Base-by-base conservation (phyloP, 2,113 vertebrate genomes). In the Eulemur rufifrons region DNA sequence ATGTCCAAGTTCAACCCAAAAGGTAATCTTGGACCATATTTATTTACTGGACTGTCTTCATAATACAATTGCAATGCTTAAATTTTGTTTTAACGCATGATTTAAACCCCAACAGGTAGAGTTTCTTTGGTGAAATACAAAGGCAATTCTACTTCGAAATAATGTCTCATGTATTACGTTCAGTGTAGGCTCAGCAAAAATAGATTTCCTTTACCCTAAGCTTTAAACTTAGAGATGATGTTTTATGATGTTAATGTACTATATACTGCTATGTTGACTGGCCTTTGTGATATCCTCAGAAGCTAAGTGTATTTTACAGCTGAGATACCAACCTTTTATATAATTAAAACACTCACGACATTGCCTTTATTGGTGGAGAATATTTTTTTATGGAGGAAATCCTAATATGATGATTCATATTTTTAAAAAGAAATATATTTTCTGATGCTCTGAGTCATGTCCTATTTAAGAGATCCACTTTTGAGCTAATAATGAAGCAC, bases 371-470 rank as follows among this genome's bases (percentile, higher is more conserved):
- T 77, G 13, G 42, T 85, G 11, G 14, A 56, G 50, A 66, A 87
- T 52, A 54, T 81, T 25, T 63, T 81, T 76, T 82, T 42, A 56
- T 18, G 37, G 73, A 73, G 45, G 37, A 96, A 92, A 96, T 78
- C 10, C 11, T 94, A 85, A 86, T 32, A 39, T 27, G 3, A 66
- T 82, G 45, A 94, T 54, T 92, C 37, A 77, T 77, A 9, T n/a
- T 89, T 92, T 61, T 0, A 87, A 73, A 92, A 81, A 92, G 63
- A 45, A 52, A 71, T 97, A 45, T 59, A 59, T 81, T 90, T 18
- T 37, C 14, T 76, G 71, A 89, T 91, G 25, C 9, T 82, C 59
- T 87, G 77, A 97, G 92, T 97, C 68, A 81, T 89, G 29, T 71
- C 45, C n/a, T 85, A 86, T 83, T 86, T 89, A 92, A 92, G 29